Evolutionary conservation across 2,888 invertebrate species (phyloP).

Genomic region (Digitonthophagus gazella): DNA sequence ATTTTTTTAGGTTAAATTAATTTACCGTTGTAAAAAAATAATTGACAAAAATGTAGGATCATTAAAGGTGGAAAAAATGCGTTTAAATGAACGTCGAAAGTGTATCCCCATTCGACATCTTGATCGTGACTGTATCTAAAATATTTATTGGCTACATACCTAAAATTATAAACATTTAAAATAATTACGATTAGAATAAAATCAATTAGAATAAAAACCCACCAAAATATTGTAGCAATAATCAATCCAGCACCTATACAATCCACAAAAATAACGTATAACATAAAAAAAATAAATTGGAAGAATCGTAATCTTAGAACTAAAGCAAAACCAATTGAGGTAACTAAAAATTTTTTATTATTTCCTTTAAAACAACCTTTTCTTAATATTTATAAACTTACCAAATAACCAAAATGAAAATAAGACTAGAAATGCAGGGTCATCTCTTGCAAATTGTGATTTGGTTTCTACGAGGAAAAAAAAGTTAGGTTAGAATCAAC

Average conservation of each 20-base stretch:
- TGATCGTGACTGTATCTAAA: conserved; percentile 66
- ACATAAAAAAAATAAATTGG: conserved; percentile 76
- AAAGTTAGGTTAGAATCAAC: not conserved
- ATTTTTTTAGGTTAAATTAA: conserved; percentile 31
- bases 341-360: conserved; percentile 60
- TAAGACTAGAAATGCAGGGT: conserved; percentile 95
- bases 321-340: conserved; percentile 85
- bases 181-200: no score
- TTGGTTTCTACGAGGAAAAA: conserved; percentile 78
- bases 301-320: conserved; percentile 68
- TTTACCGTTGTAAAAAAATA: conserved; percentile 81
- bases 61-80: conserved; percentile 97
- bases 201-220: conserved; percentile 43
- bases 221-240: conserved; percentile 89
- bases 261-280: conserved; percentile 92
- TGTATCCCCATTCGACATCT: conserved; percentile 97
- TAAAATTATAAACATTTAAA: conserved; percentile 44
- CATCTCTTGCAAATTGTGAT: conserved; percentile 97
- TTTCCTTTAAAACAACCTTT: not conserved
- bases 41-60: conserved; percentile 88
- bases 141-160: conserved; percentile 80
- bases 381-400: conserved; percentile 48
- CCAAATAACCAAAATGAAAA: conserved; percentile 80
- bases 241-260: conserved; percentile 86
- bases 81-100: conserved; percentile 98